phyloP scores from a whole-genome alignment of 1,140 invertebrate genomes.

The Brachionus rubens region DNA sequence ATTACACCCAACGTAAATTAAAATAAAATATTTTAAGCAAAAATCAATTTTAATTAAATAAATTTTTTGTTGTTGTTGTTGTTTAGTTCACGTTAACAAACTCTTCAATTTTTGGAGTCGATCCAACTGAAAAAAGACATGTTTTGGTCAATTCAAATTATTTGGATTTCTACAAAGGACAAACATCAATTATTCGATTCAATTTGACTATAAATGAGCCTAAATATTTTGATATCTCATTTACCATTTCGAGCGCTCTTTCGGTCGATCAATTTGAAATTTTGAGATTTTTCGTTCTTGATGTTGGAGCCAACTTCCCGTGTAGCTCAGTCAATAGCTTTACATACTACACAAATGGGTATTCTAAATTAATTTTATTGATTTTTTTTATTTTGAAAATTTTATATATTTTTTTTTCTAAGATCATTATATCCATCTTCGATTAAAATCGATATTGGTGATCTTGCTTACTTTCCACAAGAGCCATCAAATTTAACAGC shows the following conservation, averaged over 20 bases:
- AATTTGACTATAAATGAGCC: conserved; percentile 28
- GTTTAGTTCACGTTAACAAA: background rate
- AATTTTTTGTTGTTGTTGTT: background rate
- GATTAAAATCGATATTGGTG: background rate
- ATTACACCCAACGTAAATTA: background rate
- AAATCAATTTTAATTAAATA: background rate
- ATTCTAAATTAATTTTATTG: background rate
- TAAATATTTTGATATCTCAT: background rate
- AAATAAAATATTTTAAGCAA: background rate
- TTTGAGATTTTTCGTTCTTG: conserved; percentile 12
- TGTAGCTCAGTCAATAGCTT: background rate
- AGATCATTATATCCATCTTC: background rate
- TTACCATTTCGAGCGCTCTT: background rate
- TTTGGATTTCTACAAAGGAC: conserved; percentile 45
- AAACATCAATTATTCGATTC: conserved; percentile 46
- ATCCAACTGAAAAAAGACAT: conserved; percentile 49
- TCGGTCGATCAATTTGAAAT: conserved; percentile 28
- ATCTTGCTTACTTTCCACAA: background rate
- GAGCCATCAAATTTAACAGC: background rate
- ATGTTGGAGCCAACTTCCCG: conserved; percentile 47
- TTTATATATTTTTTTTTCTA: background rate
- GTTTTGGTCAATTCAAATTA: conserved; percentile 47
- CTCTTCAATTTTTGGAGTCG: background rate
- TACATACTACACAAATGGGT: background rate
- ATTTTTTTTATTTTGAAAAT: background rate